phyloP scores from a whole-genome alignment of 2,797 vertebrate species.

The Crypturellus tataupa region DNA sequence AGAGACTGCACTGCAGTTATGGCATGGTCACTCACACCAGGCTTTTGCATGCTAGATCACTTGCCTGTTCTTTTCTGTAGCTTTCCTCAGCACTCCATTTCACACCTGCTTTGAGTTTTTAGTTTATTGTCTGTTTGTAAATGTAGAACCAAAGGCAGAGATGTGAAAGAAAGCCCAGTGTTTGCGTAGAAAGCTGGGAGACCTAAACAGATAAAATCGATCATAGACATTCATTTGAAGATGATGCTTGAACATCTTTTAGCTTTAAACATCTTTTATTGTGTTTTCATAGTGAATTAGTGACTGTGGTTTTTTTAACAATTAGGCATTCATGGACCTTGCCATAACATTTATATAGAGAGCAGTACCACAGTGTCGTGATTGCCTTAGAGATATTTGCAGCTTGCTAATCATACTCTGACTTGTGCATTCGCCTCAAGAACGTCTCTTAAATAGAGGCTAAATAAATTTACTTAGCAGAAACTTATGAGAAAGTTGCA shows the following conservation, averaged over 20 bases:
- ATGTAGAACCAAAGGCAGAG: not conserved
- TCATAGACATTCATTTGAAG: constrained; percentile 21
- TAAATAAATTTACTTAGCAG: not conserved
- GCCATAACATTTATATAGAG: not conserved
- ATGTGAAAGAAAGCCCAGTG: not conserved
- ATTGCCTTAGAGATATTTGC: constrained; percentile 1
- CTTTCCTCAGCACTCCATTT: not conserved
- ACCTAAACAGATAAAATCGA: constrained; percentile 35
- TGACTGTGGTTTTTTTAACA: not conserved
- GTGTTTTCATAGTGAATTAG: constrained; percentile 21
- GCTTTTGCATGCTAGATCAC: not conserved
- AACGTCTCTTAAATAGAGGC: not conserved
- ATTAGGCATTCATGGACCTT: not conserved
- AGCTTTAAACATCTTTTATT: constrained; percentile 43
- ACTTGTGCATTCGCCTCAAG: not conserved
- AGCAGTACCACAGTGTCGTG: not conserved
- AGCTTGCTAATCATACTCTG: not conserved
- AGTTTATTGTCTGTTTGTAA: not conserved
- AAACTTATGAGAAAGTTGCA: not conserved
- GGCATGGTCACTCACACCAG: not conserved
- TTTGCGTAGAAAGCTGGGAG: constrained; percentile 4
- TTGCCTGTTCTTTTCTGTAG: not conserved
- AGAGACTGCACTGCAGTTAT: not conserved
- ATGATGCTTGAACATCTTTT: not conserved
- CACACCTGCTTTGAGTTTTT: not conserved